Percentiles rank a stretch among this genome's conserved stretches.
Conservation (phyloP, 2,113 vertebrate species). For the Sciurus niger region DNA sequence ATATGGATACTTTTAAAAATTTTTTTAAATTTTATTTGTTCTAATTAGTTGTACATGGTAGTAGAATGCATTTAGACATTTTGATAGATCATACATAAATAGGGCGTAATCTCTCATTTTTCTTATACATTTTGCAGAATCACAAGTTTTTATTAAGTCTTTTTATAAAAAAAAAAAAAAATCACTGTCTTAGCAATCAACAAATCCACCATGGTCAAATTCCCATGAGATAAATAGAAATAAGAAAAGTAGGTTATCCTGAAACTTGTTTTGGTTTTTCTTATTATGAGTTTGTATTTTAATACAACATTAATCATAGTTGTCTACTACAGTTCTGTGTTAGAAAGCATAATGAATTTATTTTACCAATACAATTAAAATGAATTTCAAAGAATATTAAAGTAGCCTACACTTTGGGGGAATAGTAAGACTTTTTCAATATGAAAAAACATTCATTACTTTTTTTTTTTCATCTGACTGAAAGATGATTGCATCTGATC, state of each 20-base stretch:
- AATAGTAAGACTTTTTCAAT: not conserved
- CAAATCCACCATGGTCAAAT: not conserved
- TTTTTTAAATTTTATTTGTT: too few relatives aligned
- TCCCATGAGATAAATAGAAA: not conserved
- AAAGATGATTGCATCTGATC: not conserved
- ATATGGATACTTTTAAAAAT: not conserved
- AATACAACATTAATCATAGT: not conserved
- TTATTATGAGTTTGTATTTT: not conserved
- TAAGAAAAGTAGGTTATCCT: not conserved
- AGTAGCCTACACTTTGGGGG: accelerated
- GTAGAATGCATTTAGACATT: too few relatives aligned
- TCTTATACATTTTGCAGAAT: too few relatives aligned
- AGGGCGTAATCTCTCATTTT: too few relatives aligned
- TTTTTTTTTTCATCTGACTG: not conserved
- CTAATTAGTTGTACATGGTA: too few relatives aligned
- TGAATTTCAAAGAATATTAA: not conserved
- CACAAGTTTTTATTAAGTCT: not conserved
- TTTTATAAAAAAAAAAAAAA: not conserved
- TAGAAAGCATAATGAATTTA: not conserved
- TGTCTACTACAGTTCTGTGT: not conserved
- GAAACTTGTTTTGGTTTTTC: not conserved
- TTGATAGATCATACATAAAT: too few relatives aligned
- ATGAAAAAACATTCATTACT: too few relatives aligned
- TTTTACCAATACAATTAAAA: not conserved
- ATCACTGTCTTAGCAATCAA: not conserved